Evolutionary conservation across 2,797 vertebrate genomes (phyloP), one percentile per base, ranked within the genome.

Genomic region (Varecia variegata): DNA sequence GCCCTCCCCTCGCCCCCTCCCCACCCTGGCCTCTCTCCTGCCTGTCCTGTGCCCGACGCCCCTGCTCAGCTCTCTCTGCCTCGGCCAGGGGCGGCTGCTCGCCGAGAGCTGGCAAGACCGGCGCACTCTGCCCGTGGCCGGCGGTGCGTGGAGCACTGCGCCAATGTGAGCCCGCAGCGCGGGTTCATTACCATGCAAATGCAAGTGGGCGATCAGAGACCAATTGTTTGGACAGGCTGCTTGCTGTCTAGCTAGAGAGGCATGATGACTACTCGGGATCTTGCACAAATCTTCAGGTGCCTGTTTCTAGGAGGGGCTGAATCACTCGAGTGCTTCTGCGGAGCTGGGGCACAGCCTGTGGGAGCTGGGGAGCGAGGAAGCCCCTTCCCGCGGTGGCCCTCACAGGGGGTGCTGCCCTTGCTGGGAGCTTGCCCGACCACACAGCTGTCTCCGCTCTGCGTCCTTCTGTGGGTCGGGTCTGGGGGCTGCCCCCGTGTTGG

Each of bases 101-200:
- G 43, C 62, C 2, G 27, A 35, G 45, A 86, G 62, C 73, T 67
- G 84, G 52, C 6, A 10, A 52, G 52, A 86, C 17, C 76, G 23
- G 71, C 0, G 0, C 1, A 6, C 15, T 21, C 25, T 10, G 47
- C 73, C 70, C 9, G 1, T 3, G 30, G 60, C 77, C 0, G 0
- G 32, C 0, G 8, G 91, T 9, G 38, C 3, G 0, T 0, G 62
- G 50, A 62, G n/a, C 0, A 1, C 12, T 0, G 5, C n/a, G 3
- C 35, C 27, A 10, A 0, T 0, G 2, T 5, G 54, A 23, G 30
- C 60, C 47, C 1, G 2, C 43, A 30, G 89, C 2, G 6, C 3
- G n/a, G 35, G 21, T 7, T 70, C 32, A 30, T 43, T 17, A 20
- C 40, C 5, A 17, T 45, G 35, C 47, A 76, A 68, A 47, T 0